A percentile compares a stretch with the other conserved stretches of the same genome.
Conservation (phyloP, 2,113 vertebrate genomes). For the Laticauda colubrina region DNA sequence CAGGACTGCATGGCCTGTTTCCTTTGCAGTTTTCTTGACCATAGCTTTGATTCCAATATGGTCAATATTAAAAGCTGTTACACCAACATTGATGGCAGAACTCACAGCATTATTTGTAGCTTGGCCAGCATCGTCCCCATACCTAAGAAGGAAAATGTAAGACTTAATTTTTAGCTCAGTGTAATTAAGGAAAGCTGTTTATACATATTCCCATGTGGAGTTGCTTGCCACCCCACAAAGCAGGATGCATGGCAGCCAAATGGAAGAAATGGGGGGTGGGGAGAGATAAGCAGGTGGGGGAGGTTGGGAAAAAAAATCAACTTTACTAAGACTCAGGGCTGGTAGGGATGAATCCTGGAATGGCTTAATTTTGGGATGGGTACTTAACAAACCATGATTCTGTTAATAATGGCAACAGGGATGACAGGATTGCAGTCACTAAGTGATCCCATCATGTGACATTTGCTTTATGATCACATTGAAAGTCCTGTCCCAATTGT, state of each 20-base stretch:
- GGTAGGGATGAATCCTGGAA: not conserved
- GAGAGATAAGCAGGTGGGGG: not conserved
- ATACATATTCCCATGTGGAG: not conserved
- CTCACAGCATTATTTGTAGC: slow-evolving; percentile 89
- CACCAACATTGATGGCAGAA: slow-evolving; percentile 92
- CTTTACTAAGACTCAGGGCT: not conserved
- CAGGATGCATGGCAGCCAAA: not conserved
- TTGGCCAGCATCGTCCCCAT: slow-evolving; percentile 86
- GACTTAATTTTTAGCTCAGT: not conserved
- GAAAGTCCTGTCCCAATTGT: not conserved
- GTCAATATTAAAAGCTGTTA: slow-evolving; percentile 93
- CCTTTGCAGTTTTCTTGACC: slow-evolving; percentile 91
- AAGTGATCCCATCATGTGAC: not conserved
- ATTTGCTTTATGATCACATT: not conserved
- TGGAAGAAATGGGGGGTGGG: not conserved
- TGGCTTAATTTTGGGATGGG: not conserved
- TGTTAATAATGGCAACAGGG: not conserved
- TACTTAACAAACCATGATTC: not conserved
- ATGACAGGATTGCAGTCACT: not conserved
- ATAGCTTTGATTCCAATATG: slow-evolving; percentile 93
- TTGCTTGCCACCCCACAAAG: not conserved
- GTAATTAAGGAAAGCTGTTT: not conserved
- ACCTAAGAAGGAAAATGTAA: slow-evolving; percentile 66
- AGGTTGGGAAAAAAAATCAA: not conserved
- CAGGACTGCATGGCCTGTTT: slow-evolving; percentile 84